Evolutionary conservation across 2,113 vertebrate species (phyloP).

Genomic region (Procavia capensis): DNA sequence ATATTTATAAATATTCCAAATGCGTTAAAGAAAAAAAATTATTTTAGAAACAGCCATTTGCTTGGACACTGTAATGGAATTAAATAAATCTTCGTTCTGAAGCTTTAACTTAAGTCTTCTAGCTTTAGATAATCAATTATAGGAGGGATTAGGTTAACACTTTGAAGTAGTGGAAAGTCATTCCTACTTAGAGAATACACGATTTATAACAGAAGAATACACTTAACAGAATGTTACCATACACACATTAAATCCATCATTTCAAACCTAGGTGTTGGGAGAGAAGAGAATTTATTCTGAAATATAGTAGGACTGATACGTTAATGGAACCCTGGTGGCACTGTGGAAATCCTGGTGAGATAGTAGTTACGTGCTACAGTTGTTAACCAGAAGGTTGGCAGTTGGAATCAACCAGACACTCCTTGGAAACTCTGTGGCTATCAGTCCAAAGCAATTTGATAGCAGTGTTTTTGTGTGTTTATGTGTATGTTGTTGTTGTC

Average conservation of each 20-base stretch:
- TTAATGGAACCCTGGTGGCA: not conserved
- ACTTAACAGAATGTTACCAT: not conserved
- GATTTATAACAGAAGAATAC: not conserved
- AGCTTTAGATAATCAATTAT: constrained; percentile 25
- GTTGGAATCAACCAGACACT: too few relatives aligned
- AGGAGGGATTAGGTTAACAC: not conserved
- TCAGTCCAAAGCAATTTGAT: too few relatives aligned
- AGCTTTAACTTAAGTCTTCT: constrained; percentile 2
- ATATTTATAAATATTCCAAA: not conserved
- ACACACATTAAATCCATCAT: not conserved
- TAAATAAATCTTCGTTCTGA: constrained; percentile 14
- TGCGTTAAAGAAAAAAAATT: constrained; percentile 13
- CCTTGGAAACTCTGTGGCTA: too few relatives aligned
- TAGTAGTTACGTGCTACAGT: too few relatives aligned
- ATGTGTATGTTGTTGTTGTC: too few relatives aligned
- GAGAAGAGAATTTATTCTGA: not conserved
- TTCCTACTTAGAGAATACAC: constrained; percentile 37
- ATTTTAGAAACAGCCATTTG: constrained; percentile 52
- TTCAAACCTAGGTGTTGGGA: not conserved
- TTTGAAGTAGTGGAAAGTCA: constrained; percentile 7
- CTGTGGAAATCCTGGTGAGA: too few relatives aligned
- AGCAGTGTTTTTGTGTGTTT: too few relatives aligned
- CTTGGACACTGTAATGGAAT: constrained; percentile 25
- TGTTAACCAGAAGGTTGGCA: too few relatives aligned
- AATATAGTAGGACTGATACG: not conserved